phyloP scores from a whole-genome alignment of 2,113 vertebrate genomes.

The Ictalurus punctatus region DNA sequence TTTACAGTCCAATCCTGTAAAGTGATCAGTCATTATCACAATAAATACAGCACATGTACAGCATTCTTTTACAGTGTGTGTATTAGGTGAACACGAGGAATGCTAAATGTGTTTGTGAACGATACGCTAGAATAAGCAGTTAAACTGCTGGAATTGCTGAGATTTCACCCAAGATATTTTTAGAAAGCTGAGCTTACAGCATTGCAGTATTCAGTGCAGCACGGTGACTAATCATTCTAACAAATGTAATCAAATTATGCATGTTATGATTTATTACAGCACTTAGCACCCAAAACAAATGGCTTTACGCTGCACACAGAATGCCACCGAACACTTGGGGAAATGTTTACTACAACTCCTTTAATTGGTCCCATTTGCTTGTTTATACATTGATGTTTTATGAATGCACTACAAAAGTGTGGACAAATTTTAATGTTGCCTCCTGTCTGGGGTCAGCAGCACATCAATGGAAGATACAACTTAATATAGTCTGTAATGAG shows the following conservation, averaged over 20 bases:
- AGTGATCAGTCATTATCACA: not conserved
- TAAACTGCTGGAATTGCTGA: not conserved
- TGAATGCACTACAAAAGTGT: constrained; percentile 51
- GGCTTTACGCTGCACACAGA: constrained; percentile 3
- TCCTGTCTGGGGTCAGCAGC: constrained; percentile 64
- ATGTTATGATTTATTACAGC: constrained; percentile 36
- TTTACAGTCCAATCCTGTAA: not conserved
- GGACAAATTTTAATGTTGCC: constrained; percentile 63
- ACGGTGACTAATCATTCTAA: constrained; percentile 30
- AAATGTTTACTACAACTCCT: constrained; percentile 23
- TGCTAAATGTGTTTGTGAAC: not conserved
- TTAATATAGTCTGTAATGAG: constrained; percentile 71
- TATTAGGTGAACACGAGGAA: not conserved
- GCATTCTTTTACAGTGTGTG: not conserved
- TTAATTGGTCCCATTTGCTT: constrained; percentile 28
- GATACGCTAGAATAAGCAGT: constrained; percentile 3
- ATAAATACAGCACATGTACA: not conserved
- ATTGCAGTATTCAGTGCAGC: not conserved
- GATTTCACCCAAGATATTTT: constrained; percentile 10
- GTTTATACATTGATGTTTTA: constrained; percentile 21
- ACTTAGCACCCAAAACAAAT: constrained; percentile 9
- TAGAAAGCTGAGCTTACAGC: constrained; percentile 3
- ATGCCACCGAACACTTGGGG: not conserved
- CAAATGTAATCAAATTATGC: constrained; percentile 23
- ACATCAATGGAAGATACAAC: constrained; percentile 64